Evolutionary conservation across 1,140 invertebrate species (phyloP).

Genomic region (Zaprionus vittiger): DNA sequence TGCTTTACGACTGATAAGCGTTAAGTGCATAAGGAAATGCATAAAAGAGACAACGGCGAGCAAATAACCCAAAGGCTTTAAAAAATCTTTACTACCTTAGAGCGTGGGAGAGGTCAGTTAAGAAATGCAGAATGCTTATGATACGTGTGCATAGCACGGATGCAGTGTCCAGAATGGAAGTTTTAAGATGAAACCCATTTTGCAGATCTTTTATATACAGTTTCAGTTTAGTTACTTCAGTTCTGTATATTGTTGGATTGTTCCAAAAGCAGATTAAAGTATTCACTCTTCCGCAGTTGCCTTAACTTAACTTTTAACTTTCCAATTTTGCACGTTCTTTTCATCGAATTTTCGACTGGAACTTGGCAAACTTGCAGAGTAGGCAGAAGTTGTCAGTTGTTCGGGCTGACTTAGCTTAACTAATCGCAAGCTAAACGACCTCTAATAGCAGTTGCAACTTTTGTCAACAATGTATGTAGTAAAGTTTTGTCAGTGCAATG

Average conservation of each 20-base stretch:
- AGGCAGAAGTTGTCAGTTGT: slow-evolving; percentile 20
- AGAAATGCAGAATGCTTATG: background rate
- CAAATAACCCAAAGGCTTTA: background rate
- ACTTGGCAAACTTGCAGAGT: slow-evolving; percentile 42
- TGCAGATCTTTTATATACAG: background rate
- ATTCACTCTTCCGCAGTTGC: background rate
- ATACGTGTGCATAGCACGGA: background rate
- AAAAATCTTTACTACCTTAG: background rate
- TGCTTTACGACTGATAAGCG: slow-evolving; percentile 48
- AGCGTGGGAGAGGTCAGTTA: background rate
- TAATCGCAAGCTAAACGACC: slow-evolving; percentile 81
- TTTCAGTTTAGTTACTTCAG: slow-evolving; percentile 4
- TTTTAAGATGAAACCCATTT: background rate
- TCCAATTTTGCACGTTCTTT: slow-evolving; percentile 6
- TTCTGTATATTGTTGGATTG: background rate
- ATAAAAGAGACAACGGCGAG: background rate
- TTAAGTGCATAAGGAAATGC: slow-evolving; percentile 29
- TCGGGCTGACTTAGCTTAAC: slow-evolving; percentile 65
- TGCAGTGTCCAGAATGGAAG: background rate
- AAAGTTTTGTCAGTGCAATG: slow-evolving; percentile 66
- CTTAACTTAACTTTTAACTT: slow-evolving; percentile 1
- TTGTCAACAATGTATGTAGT: slow-evolving; percentile 74
- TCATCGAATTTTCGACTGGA: slow-evolving; percentile 17
- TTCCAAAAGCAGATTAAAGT: background rate
- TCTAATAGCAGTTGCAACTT: slow-evolving; percentile 75